phyloP scores from a whole-genome alignment of 2,888 invertebrate genomes.

The Aphidoletes aphidimyza region DNA sequence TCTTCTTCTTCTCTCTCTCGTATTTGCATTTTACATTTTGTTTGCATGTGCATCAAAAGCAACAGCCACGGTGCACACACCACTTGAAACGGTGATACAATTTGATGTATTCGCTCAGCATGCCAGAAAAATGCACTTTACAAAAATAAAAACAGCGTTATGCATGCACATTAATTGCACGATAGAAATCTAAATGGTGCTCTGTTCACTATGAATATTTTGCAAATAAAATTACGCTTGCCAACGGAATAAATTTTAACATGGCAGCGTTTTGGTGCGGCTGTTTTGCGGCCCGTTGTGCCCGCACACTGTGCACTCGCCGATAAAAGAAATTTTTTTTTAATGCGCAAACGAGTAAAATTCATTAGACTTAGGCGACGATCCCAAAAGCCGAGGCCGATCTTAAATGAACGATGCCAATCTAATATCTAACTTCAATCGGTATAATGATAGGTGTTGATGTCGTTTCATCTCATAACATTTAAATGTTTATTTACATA shows the following conservation, averaged over 20 bases:
- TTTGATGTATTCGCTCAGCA: neutral
- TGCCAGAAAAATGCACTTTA: slow-evolving; percentile 23
- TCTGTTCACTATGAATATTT: neutral
- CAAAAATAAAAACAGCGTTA: neutral
- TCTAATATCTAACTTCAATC: neutral
- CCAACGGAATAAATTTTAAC: too few species aligned
- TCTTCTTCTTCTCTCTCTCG: neutral
- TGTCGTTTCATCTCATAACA: slow-evolving; percentile 2
- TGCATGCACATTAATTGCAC: neutral
- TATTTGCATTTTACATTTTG: slow-evolving; percentile 7
- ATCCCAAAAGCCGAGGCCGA: neutral
- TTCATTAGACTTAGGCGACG: slow-evolving; percentile 51
- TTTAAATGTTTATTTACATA: neutral
- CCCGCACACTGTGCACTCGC: too few species aligned
- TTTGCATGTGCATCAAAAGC: neutral
- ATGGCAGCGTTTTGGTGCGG: neutral
- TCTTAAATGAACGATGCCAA: slow-evolving; percentile 41
- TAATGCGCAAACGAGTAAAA: slow-evolving; percentile 12
- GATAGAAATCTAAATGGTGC: neutral
- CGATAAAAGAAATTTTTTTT: neutral
- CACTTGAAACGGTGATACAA: slow-evolving; percentile 24
- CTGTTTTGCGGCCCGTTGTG: slow-evolving; percentile 11
- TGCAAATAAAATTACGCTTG: too few species aligned
- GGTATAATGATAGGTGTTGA: slow-evolving; percentile 35
- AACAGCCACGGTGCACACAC: neutral